Evolutionary conservation across 1,140 invertebrate genomes (phyloP), one percentile per base, ranked within the genome.

Genomic region (Protaetia brevitarsis): DNA sequence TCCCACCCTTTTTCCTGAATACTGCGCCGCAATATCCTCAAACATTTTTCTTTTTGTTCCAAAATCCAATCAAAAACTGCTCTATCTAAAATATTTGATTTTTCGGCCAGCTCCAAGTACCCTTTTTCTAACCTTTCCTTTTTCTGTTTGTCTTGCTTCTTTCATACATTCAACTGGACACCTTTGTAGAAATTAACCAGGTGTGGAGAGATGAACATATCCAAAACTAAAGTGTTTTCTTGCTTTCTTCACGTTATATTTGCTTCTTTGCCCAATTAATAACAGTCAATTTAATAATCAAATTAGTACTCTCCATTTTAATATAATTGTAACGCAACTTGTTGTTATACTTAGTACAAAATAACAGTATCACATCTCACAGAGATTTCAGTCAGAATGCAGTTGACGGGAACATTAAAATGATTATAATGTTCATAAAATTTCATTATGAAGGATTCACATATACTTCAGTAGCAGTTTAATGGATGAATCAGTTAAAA

Each of bases 41-140:
- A n/a, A 41, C 23, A 37, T 37, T 37, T 37, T 51, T 51, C 19
- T 51, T 6, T 23, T 51, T 51, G 21, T 23, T 51, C 64, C 51
- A 59, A 61, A 57, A 58, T 63, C 34, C 57, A 63, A 63, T 21
- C 36, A 6, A 68, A 66, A 29, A 58, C 16, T 13, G 21, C 56
- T 11, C 61, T 66, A 13, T 36, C 64, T n/a, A 66, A 37, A 23
- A 56, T 57, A 31, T 30, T 59, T 31, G 60, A 69, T 23, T n/a
- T 27, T 57, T 19, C 56, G 62, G 27, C 57, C 30, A 31, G 34
- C 28, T 23, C 23, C 19, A 13, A 11, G 34, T n/a, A 68, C 59
- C 3, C 45, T 57, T 27, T 58, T 63, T 31, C 1, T 21, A 58
- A 37, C 19, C 19, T 19, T 51, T 41, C 2, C 7, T 34, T 34